Evolutionary conservation across 1,140 invertebrate genomes (phyloP), one percentile per base, ranked within the genome.

Genomic region (Drosophila funebris): DNA sequence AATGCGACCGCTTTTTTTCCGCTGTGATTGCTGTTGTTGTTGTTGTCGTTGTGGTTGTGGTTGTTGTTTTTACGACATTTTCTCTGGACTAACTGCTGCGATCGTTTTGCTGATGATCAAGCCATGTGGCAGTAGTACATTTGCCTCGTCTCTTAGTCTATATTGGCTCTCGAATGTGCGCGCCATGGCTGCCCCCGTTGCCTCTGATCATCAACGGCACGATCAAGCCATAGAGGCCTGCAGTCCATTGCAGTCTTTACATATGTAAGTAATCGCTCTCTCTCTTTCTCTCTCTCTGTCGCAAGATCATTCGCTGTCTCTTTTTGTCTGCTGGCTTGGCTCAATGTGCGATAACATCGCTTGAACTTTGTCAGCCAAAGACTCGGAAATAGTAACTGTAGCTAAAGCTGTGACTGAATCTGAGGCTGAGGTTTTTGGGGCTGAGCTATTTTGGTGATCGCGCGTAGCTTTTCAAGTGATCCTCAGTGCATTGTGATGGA

Each of bases 171-270:
- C 22, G 24, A 57, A 37, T 57, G 24, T 50, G 46, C 33, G 50
- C 20, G 36, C 16, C 36, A 14, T 57, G 52, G 52, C 27, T 73
- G 37, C 63, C 52, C 36, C 41, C 76, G 54, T 48, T 41, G 61
- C 24, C 54, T 62, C 81, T 81, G 66, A 85, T 81, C 73, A 87
- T 87, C 78, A 72, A 72, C 69, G 70, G 78, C 82, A 87, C 83
- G 82, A 88, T 83, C 79, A 63, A 50, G 74, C 66, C 64, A 41
- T 67, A 52, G 24, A 67, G 39, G 27, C 46, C 44, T 63, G 37
- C 52, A 31, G 7, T 67, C 20, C 44, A 72, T 66, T 73, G 31
- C 71, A 70, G 66, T 69, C 54, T 48, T 67, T 63, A 74, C 67
- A 70, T 62, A 50, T 74, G 72, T 74, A 73, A 68, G 27, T 61